Conservation (phyloP, 1,140 invertebrate genomes). For the Eubasilissa regina region DNA sequence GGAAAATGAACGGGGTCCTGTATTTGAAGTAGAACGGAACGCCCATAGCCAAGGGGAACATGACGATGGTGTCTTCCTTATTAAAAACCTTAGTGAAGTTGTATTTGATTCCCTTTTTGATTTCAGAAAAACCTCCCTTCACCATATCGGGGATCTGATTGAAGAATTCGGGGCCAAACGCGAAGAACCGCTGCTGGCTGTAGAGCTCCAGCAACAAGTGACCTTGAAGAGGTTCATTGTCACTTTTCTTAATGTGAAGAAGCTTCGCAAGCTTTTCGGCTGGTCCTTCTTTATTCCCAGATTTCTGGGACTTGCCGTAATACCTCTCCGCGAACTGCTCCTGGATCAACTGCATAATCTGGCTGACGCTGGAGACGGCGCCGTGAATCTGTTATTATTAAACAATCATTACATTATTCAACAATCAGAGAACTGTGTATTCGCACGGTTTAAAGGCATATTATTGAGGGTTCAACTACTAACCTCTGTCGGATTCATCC, state of each 20-base stretch:
- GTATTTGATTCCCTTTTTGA: slow-evolving; percentile 68
- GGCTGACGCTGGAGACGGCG: slow-evolving; percentile 71
- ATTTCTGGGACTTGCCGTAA: slow-evolving; percentile 53
- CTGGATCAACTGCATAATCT: slow-evolving; percentile 67
- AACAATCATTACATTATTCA: no score
- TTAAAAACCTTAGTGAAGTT: slow-evolving; percentile 74
- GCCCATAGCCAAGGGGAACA: slow-evolving; percentile 79
- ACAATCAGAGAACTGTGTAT: no score
- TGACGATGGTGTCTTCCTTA: slow-evolving; percentile 71
- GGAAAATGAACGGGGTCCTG: slow-evolving; percentile 70
- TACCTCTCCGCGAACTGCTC: slow-evolving; percentile 61
- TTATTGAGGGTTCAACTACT: not conserved
- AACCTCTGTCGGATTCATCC: slow-evolving; percentile 61
- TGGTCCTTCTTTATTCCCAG: slow-evolving; percentile 62
- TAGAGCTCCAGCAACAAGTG: slow-evolving; percentile 67
- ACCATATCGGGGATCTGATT: slow-evolving; percentile 66
- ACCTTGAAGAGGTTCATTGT: slow-evolving; percentile 74
- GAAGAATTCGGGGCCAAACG: slow-evolving; percentile 75
- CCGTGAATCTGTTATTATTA: slow-evolving; percentile 60
- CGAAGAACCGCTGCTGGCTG: slow-evolving; percentile 68
- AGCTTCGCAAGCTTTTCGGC: slow-evolving; percentile 73
- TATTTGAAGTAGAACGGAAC: slow-evolving; percentile 77
- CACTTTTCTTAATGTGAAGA: slow-evolving; percentile 72
- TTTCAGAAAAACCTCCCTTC: slow-evolving; percentile 61
- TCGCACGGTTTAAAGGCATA: not conserved